Evolutionary conservation across 2,888 invertebrate species (phyloP), one percentile per base, ranked within the genome.

Genomic region (Hoplodrina blanda): DNA sequence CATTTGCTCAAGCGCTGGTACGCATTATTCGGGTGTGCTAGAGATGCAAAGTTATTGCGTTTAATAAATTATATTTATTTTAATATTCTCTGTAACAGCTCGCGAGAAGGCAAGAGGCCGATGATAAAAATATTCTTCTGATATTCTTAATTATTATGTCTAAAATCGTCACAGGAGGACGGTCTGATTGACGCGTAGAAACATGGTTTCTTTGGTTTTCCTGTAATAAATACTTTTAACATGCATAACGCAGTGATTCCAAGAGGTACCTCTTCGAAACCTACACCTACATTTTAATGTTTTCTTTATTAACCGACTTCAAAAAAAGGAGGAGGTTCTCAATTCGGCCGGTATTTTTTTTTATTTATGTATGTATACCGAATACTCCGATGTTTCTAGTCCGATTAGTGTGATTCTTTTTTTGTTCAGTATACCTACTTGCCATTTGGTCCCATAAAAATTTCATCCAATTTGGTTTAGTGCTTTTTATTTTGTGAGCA

Each of bases 161-260:
- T n/a, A n/a, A n/a, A n/a, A n/a, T n/a, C 13, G 4, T 46, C 46
- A 6, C 17, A 46, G 46, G 46, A 46, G 46, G 46, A 4, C 4
- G 4, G 17, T 41, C 11, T 46, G 46, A 46, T 46, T 46, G 17
- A 46, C 6, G 17, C n/a, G 13, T 49, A 13, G 30, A 41, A 52
- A 11, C 15, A 33, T 41, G 8, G 15, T 4, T 69, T 57, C 8
- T 17, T 44, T 33, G 15, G 20, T 68, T 69, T 69, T 53, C 44
- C 44, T 69, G 13, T 25, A 69, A 59, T 41, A 7, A 44, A 33
- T 55, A 20, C 37, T 41, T 37, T 65, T 20, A 37, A n/a, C 10
- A 2, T 5, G 7, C 11, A 17, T 50, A n/a, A 41, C 25, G 50
- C 1, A 49, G 19, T 41, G 25, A 52, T 62, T 41, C 37, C 15